Base-by-base conservation (phyloP, 2,888 invertebrate species). In the Caenorhabditis macrosperma region DNA sequence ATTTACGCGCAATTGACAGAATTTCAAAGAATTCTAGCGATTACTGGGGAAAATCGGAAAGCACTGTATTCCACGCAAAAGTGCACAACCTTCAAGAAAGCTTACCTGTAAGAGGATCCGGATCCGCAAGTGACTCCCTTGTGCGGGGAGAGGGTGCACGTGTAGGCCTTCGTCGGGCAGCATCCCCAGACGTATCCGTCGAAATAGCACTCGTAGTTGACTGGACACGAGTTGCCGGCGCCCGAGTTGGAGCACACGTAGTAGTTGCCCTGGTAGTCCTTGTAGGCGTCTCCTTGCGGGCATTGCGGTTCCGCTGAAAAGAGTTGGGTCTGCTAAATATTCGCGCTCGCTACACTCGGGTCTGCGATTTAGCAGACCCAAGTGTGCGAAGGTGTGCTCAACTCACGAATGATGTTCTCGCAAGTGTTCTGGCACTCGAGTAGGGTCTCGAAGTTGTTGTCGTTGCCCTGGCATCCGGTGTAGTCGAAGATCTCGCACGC, bases 121-220 rank as follows among this genome's bases (percentile, higher is more conserved):
- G 89, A 86, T 57, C 90, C 90, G 64, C 90, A 90, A 5, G 84
- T 86, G 59, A 89, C 84, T 57, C 90, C 90, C 76, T 88, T 88
- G 69, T 89, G 87, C 7, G 88, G 84, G 10, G 87, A 82, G 24
- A 90, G 78, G 9, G 89, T 87, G 75, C 90, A 90, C 12, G 90
- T 90, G 82, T 88, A 90, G 9, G 88, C 89, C 82, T 89, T 89
- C 15, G 88, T 87, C 15, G 90, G 89, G 59, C 90, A 90, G 63
- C 90, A 90, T 59, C 89, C 90, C 88, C 88, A 90, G 6, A 88
- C 86, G 63, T 87, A 88, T 46, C 90, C 90, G 64, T 90, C 86
- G 54, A 86, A 86, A 72, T 86, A 85, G 79, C 88, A 88, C 48
- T 87, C 85, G 66, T 86, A 87, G 78, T 86, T 86, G 61, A 86